These are phyloP conservation scores for Chrysodeixis includens DNA, from an alignment of 2,888 invertebrate genomes.

Conservation along the genomic window DNA sequence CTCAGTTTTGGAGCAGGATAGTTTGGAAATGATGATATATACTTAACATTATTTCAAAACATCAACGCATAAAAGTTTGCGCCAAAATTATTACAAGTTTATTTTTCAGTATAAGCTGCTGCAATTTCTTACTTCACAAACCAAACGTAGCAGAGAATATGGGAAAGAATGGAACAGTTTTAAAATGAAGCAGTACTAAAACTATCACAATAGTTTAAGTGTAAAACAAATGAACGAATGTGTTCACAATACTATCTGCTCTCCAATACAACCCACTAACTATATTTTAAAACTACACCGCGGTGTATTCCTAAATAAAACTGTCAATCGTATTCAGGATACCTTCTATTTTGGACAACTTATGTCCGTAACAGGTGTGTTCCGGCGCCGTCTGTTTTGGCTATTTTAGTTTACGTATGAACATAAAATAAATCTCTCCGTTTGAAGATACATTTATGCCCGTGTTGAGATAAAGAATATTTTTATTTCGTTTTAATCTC, in stretches of 20 bases:
- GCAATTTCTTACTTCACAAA: no score
- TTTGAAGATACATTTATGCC: slow-evolving; percentile 77
- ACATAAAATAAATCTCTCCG: slow-evolving; percentile 76
- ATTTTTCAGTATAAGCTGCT: no score
- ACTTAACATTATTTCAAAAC: no score
- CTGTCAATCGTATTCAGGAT: slow-evolving; percentile 74
- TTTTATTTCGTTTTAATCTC: slow-evolving; percentile 66
- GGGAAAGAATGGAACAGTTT: no score
- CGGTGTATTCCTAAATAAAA: slow-evolving; percentile 70
- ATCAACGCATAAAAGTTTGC: no score
- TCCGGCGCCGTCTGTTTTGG: slow-evolving; percentile 65
- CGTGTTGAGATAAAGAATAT: slow-evolving; percentile 77
- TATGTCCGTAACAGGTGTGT: slow-evolving; percentile 79
- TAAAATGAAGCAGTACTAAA: no score
- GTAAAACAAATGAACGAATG: neutral
- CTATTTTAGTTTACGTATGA: slow-evolving; percentile 58
- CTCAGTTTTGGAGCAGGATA: no score
- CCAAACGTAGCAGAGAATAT: no score
- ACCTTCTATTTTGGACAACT: slow-evolving; percentile 77
- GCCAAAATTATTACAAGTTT: no score
- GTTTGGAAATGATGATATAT: no score
- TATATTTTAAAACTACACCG: slow-evolving; percentile 53
- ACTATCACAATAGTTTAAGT: neutral
- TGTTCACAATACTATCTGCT: slow-evolving; percentile 21
- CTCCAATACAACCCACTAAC: slow-evolving; percentile 24